Evolutionary conservation across 2,113 vertebrate species (phyloP).

Genomic region (Pungitius pungitius): DNA sequence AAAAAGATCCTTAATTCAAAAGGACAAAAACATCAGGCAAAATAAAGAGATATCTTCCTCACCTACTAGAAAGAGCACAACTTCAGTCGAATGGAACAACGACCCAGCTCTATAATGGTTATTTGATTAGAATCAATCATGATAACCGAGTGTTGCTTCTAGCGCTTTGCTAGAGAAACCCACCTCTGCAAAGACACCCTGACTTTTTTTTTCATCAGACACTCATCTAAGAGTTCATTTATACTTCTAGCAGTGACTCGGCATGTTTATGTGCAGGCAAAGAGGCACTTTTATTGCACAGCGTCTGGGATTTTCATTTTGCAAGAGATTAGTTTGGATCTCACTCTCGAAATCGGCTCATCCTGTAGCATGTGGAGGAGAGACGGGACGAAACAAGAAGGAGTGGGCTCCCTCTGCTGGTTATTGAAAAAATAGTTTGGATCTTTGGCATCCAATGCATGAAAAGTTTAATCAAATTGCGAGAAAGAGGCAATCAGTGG

Average conservation of each 20-base stretch:
- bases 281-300: constrained; percentile 72
- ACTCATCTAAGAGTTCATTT: constrained; percentile 70
- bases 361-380: constrained; percentile 15
- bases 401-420: constrained; percentile 69
- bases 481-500: constrained; percentile 1
- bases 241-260: constrained; percentile 47
- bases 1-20: neutral
- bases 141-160: constrained; percentile 41
- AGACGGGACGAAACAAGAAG: constrained; percentile 2
- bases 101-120: constrained; percentile 4
- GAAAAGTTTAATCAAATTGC: neutral
- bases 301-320: constrained; percentile 73
- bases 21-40: neutral
- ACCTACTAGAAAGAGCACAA: neutral
- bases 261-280: constrained; percentile 53
- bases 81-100: neutral
- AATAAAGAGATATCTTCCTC: neutral
- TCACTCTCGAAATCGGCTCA: constrained; percentile 49
- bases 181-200: constrained; percentile 27
- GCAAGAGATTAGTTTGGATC: constrained; percentile 61
- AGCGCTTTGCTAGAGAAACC: constrained; percentile 18
- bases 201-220: constrained; percentile 53
- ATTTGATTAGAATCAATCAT: constrained; percentile 32
- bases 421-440: neutral
- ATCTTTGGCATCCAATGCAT: neutral